These are phyloP conservation scores for Phocides pigmalion DNA, from an alignment of 1,140 invertebrate species.

Conservation along the genomic window DNA sequence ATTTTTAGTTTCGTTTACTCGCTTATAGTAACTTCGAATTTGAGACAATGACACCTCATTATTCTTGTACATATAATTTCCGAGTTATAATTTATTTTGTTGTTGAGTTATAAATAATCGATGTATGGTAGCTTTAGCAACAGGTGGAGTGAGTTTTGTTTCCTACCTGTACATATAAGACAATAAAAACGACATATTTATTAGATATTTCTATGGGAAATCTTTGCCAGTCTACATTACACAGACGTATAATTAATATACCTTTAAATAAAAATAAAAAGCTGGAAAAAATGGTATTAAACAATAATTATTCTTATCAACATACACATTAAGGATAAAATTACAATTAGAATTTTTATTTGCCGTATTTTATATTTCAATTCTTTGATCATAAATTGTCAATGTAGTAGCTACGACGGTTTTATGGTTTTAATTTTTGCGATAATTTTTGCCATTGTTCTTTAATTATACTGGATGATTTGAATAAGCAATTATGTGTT, in stretches of 20 bases:
- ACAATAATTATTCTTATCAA: slow-evolving; percentile 11
- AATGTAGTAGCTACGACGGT: background rate
- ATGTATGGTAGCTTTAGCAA: background rate
- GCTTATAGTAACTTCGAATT: too few relatives aligned
- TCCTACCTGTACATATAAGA: too few relatives aligned
- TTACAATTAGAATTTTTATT: slow-evolving; percentile 3
- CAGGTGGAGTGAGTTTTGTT: too few relatives aligned
- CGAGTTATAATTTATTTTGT: too few relatives aligned
- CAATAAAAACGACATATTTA: background rate
- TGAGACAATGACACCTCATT: too few relatives aligned
- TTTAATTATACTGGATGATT: slow-evolving; percentile 5
- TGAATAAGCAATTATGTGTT: slow-evolving; percentile 5
- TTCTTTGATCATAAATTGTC: background rate
- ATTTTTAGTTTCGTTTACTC: too few relatives aligned
- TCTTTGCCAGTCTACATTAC: background rate
- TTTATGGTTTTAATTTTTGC: slow-evolving; percentile 7
- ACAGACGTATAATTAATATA: background rate
- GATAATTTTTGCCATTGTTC: slow-evolving; percentile 6
- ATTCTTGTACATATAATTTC: too few relatives aligned
- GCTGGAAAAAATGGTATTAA: background rate
- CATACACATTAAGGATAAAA: slow-evolving; percentile 6
- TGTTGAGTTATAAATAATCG: background rate
- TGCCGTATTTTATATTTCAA: background rate
- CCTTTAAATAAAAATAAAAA: background rate
- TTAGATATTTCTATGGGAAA: slow-evolving; percentile 5